These are phyloP conservation scores for Flexamia atlantica DNA, from an alignment of 2,888 invertebrate genomes.

Conservation along the genomic window DNA sequence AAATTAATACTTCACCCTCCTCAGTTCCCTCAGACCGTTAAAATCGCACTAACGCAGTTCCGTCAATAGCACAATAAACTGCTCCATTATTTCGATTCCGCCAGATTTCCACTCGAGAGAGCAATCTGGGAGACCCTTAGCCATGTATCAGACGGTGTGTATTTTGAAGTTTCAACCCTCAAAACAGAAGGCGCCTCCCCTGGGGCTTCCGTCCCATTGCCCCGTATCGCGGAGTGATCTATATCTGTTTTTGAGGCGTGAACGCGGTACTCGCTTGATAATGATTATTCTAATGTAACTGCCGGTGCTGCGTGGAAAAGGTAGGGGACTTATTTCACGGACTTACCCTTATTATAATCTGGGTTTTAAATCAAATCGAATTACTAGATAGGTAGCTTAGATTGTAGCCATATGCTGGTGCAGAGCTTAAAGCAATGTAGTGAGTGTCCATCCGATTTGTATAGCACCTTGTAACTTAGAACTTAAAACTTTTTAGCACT, in stretches of 20 bases:
- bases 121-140: slow-evolving; percentile 20
- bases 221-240: slow-evolving; percentile 52
- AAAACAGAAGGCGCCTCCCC: slow-evolving; percentile 27
- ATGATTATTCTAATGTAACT: slow-evolving; percentile 49
- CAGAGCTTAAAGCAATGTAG: too few species aligned
- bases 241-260: slow-evolving; percentile 60
- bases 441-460: too few species aligned
- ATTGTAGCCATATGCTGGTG: too few species aligned
- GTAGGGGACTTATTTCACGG: neutral
- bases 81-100: slow-evolving; percentile 28
- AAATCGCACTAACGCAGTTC: neutral
- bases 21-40: slow-evolving; percentile 17
- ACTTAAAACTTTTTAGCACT: too few species aligned
- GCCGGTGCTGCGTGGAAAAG: neutral
- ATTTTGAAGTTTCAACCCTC: slow-evolving; percentile 52
- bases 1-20: neutral
- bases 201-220: slow-evolving; percentile 60
- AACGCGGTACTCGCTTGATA: slow-evolving; percentile 48
- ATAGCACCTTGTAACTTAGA: too few species aligned
- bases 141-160: slow-evolving; percentile 42
- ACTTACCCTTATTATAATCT: neutral
- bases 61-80: slow-evolving; percentile 9
- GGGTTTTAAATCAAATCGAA: neutral
- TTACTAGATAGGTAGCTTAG: neutral
- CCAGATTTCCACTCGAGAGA: neutral